phyloP scores from a whole-genome alignment of 53 echinoderm and acorn worm genomes.

The Antedon mediterranea region DNA sequence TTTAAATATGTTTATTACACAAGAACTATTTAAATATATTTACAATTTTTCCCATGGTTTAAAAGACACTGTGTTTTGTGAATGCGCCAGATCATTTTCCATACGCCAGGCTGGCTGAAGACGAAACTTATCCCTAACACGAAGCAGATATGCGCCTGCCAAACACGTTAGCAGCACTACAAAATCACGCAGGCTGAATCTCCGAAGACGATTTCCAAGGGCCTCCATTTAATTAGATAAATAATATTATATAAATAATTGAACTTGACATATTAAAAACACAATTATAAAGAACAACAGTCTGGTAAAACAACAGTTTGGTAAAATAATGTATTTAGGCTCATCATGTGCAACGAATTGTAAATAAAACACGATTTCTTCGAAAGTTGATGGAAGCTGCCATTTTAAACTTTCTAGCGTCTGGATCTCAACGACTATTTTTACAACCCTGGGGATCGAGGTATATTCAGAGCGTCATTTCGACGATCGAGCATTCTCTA shows the following conservation, averaged over 20 bases:
- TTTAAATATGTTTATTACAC: no score
- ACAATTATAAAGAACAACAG: no score
- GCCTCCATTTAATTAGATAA: not conserved
- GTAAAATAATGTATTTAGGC: no score
- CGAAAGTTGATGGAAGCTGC: not conserved
- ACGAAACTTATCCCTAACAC: slow-evolving; percentile 39
- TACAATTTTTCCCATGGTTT: slow-evolving; percentile 39
- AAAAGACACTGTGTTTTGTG: slow-evolving; percentile 18
- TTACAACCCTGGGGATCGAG: no score
- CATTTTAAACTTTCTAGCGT: not conserved
- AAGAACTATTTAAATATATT: slow-evolving; percentile 8
- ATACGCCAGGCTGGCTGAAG: slow-evolving; percentile 44
- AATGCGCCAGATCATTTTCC: slow-evolving; percentile 20
- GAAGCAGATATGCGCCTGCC: slow-evolving; percentile 36
- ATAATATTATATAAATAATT: no score
- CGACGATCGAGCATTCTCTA: no score
- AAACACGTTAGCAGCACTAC: slow-evolving; percentile 28
- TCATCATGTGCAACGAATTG: no score
- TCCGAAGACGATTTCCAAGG: not conserved
- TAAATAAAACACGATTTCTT: no score
- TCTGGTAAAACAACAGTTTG: no score
- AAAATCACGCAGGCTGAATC: slow-evolving; percentile 16
- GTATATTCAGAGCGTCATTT: no score
- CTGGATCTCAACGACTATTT: no score
- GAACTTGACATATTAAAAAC: no score